A percentile compares a stretch with the other conserved stretches of the same genome.
Conservation (phyloP, 35 echinoderm and acorn worm genomes). For the Apostichopus californicus region DNA sequence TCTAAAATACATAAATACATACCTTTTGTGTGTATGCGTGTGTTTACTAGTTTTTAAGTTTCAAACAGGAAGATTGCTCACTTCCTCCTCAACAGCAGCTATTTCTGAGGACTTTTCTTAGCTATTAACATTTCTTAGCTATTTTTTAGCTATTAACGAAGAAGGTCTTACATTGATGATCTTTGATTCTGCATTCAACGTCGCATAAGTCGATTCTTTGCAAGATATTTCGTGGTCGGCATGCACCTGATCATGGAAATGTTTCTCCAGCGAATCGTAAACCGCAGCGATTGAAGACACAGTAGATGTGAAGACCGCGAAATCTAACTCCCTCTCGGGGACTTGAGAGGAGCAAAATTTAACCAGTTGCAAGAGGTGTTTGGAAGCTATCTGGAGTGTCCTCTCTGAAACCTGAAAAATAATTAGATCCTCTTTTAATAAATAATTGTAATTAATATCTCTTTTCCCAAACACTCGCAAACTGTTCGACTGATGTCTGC, state of each 20-base stretch:
- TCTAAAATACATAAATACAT: too few species aligned
- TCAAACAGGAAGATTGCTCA: too few species aligned
- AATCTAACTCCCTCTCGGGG: constrained; percentile 12
- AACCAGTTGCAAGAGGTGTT: neutral
- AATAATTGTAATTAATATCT: too few species aligned
- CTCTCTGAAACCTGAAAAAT: neutral
- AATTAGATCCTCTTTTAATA: neutral
- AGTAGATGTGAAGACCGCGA: neutral
- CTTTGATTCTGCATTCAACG: constrained; percentile 6
- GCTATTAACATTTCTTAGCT: too few species aligned
- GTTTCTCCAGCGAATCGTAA: constrained; percentile 12
- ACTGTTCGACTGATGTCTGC: too few species aligned
- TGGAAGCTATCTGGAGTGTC: neutral
- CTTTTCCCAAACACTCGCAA: too few species aligned
- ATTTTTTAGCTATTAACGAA: too few species aligned
- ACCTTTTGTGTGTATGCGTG: too few species aligned
- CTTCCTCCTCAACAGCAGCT: too few species aligned
- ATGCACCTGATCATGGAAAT: neutral
- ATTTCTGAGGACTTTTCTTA: too few species aligned
- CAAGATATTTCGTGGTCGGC: neutral
- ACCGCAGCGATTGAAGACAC: constrained; percentile 22
- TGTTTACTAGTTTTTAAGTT: too few species aligned
- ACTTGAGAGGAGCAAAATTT: neutral
- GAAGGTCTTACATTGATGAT: constrained; percentile 32
- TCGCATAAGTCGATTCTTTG: neutral